Conservation (phyloP, 2,113 vertebrate species). For the Motacilla tschutschensis region DNA sequence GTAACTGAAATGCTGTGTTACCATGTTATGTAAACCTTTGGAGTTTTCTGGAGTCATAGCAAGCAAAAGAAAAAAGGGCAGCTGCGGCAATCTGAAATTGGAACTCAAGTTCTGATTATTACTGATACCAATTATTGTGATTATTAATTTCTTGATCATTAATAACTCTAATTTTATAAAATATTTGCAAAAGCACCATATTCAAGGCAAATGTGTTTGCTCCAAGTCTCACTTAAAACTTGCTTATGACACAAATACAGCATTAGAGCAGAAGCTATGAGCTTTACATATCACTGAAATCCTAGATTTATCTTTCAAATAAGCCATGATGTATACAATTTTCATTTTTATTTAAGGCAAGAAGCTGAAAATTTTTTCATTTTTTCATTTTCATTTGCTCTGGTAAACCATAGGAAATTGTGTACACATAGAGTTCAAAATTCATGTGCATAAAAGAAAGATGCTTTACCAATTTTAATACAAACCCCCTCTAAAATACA, state of each 20-base stretch:
- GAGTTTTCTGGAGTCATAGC: not conserved
- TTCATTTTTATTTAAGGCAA: constrained; percentile 23
- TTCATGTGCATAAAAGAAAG: not conserved
- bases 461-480: not conserved
- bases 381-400: constrained; percentile 29
- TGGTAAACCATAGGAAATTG: constrained; percentile 1
- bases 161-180: not conserved
- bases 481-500: not conserved
- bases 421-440: not conserved
- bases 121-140: not conserved
- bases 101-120: not conserved
- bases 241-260: not conserved
- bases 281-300: not conserved
- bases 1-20: not conserved
- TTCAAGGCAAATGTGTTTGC: not conserved
- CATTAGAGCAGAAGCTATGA: not conserved
- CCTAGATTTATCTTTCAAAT: not conserved
- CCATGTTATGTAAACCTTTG: accelerated
- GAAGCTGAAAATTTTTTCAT: not conserved
- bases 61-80: not conserved
- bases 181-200: not conserved
- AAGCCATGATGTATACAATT: not conserved
- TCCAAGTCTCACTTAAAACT: not conserved
- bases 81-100: not conserved
- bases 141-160: not conserved